phyloP scores from a whole-genome alignment of 1,140 invertebrate species.

The Drosophila sulfurigaster region DNA sequence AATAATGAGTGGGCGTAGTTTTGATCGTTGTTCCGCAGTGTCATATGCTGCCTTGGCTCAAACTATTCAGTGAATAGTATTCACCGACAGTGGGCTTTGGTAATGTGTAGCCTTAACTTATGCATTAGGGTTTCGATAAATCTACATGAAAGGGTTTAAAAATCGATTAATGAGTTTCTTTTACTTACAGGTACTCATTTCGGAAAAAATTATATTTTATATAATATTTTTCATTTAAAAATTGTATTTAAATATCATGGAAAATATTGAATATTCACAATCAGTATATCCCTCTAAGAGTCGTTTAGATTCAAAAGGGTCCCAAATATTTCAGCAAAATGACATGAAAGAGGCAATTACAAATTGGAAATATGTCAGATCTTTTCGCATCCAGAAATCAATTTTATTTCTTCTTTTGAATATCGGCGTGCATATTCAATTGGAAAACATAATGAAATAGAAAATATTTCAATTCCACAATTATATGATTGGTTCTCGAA shows the following conservation, averaged over 20 bases:
- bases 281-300: neutral
- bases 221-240: too few species aligned
- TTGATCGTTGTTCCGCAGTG: too few species aligned
- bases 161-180: too few species aligned
- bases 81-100: too few species aligned
- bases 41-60: too few species aligned
- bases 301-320: neutral
- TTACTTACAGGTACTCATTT: too few species aligned
- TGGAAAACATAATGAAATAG: neutral
- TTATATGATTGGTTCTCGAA: neutral
- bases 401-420: constrained; percentile 10
- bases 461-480: neutral
- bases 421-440: neutral
- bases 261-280: constrained; percentile 1
- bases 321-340: neutral
- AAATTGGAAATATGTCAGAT: constrained; percentile 5
- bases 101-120: too few species aligned
- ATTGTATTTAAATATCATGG: neutral
- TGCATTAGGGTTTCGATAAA: too few species aligned
- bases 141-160: too few species aligned
- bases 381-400: constrained; percentile 27
- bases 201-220: too few species aligned
- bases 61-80: too few species aligned
- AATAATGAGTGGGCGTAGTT: too few species aligned
- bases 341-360: neutral